Percentiles rank a stretch among this genome's conserved stretches.
These are phyloP conservation scores for Cairina moschata DNA, from an alignment of 2,113 vertebrate genomes.

Conservation along the genomic window DNA sequence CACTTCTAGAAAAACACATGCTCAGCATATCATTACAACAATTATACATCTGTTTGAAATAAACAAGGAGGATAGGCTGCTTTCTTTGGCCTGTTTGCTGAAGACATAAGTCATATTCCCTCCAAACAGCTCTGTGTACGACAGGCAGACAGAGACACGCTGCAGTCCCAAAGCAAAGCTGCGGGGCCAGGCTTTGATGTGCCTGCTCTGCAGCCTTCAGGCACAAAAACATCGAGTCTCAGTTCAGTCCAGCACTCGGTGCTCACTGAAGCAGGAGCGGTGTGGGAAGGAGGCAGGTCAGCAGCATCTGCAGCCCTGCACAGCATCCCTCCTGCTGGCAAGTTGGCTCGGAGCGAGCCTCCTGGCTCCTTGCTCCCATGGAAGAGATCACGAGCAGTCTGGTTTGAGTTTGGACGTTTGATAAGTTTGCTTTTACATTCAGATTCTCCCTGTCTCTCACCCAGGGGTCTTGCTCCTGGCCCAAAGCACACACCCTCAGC, in stretches of 20 bases:
- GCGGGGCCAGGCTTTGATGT: not conserved
- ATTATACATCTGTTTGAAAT: conserved; percentile 29
- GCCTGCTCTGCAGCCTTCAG: not conserved
- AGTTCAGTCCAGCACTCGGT: not conserved
- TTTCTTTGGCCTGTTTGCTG: not conserved
- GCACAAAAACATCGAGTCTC: not conserved
- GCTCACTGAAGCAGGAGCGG: not conserved
- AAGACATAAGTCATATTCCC: not conserved
- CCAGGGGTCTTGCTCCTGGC: not conserved
- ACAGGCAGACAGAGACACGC: not conserved
- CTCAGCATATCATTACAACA: conserved; percentile 59
- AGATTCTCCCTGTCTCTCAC: not conserved
- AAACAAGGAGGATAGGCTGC: conserved; percentile 14
- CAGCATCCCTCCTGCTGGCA: not conserved
- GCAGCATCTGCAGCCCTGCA: not conserved
- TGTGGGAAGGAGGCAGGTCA: not conserved
- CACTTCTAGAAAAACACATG: conserved; percentile 42
- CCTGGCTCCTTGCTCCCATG: not conserved
- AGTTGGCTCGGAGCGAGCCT: not conserved
- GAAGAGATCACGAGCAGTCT: not conserved
- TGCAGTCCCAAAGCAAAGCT: not conserved
- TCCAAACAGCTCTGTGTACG: not conserved
- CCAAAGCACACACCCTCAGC: rapidly evolving
- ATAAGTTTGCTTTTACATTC: not conserved
- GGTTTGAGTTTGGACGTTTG: not conserved